Evolutionary conservation across 1,140 invertebrate species (phyloP).

Genomic region (Aphelinus atriplicis): DNA sequence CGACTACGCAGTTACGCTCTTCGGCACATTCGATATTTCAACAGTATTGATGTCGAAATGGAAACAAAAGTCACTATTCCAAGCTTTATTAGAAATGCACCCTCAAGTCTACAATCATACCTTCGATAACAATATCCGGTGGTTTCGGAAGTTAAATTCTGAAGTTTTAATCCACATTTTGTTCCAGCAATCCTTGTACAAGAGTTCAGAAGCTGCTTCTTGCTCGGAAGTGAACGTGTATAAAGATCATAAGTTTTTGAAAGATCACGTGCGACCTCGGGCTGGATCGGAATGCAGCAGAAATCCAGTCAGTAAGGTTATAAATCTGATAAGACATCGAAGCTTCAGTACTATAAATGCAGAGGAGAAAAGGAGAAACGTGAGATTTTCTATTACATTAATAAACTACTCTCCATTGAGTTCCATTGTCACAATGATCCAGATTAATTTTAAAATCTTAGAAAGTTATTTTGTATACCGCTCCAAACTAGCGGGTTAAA

Average conservation of each 20-base stretch:
- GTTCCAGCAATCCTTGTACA: conserved; percentile 57
- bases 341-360: conserved; percentile 77
- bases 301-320: conserved; percentile 86
- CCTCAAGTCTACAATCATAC: conserved; percentile 8
- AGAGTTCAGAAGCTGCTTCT: conserved; percentile 57
- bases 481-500: no score
- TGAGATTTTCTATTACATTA: conserved; percentile 65
- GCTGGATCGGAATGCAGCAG: conserved; percentile 67
- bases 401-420: background rate
- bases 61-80: no score
- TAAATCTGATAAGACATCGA: conserved; percentile 87
- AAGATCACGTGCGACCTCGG: conserved; percentile 61
- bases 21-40: no score
- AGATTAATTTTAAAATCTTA: no score
- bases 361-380: conserved; percentile 80
- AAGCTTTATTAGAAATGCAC: conserved; percentile 3
- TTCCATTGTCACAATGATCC: no score
- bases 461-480: no score
- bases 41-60: no score
- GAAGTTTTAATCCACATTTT: background rate
- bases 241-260: conserved; percentile 54
- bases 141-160: no score
- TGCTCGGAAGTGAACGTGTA: conserved; percentile 56
- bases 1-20: no score
- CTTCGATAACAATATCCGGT: no score